Evolutionary conservation across 2,113 vertebrate species (phyloP).

Genomic region (Tachuris rubrigastra): DNA sequence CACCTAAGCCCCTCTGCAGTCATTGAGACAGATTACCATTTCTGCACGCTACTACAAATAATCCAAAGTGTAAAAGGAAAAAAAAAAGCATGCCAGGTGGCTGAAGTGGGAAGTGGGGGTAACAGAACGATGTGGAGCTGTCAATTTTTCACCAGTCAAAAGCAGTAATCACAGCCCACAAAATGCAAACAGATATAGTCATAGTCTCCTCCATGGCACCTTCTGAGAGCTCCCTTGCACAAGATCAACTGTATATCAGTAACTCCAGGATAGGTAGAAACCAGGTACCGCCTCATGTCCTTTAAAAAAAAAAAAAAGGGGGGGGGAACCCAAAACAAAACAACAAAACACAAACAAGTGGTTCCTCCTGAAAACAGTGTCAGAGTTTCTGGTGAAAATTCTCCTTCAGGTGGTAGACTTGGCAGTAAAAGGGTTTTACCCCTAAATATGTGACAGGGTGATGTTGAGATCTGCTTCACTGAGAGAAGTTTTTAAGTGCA

Average conservation of each 20-base stretch:
- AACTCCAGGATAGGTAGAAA: background rate
- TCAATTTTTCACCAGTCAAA: conserved; percentile 17
- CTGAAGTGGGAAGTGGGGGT: conserved; percentile 48
- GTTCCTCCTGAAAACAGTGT: background rate
- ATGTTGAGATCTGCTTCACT: background rate
- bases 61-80: conserved; percentile 1
- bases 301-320: background rate
- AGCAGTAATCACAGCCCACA: conserved; percentile 17
- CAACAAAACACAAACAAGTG: background rate
- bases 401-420: background rate
- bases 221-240: background rate
- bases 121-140: conserved; percentile 16
- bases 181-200: background rate
- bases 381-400: background rate
- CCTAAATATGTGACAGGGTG: background rate
- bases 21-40: background rate
- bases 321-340: too few species aligned
- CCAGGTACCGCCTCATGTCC: background rate
- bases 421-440: background rate
- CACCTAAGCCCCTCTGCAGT: background rate
- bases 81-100: conserved; percentile 45
- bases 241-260: background rate
- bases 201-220: background rate
- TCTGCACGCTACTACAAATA: background rate
- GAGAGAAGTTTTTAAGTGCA: background rate